A percentile compares a stretch with the other conserved stretches of the same genome.
phyloP scores from a whole-genome alignment of 2,113 vertebrate genomes.

The Spea bombifrons region DNA sequence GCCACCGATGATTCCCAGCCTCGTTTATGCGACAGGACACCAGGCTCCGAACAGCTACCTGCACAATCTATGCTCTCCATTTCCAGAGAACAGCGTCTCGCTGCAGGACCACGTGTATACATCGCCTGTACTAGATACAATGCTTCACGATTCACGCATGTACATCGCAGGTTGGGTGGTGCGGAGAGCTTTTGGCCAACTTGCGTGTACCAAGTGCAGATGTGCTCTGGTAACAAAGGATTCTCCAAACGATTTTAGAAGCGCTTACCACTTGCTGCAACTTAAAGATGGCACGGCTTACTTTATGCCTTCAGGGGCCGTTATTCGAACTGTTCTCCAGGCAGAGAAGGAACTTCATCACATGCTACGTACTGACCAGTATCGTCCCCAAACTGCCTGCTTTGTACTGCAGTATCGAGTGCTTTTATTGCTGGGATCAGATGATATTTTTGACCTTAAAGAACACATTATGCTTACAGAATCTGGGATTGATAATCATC shows the following conservation, averaged over 20 bases:
- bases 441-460: conserved; percentile 36
- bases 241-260: conserved; percentile 13
- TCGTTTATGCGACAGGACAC: not conserved
- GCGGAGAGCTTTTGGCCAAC: conserved; percentile 25
- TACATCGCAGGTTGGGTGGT: conserved; percentile 42
- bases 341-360: conserved; percentile 10
- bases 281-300: conserved; percentile 4
- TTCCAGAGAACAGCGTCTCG: conserved; percentile 16
- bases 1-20: not conserved
- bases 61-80: not conserved
- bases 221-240: conserved; percentile 25
- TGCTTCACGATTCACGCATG: conserved; percentile 12
- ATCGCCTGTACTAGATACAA: not conserved
- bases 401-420: conserved; percentile 22
- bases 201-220: conserved; percentile 35
- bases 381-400: not conserved
- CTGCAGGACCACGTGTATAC: conserved; percentile 7
- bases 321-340: not conserved
- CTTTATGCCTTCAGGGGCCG: conserved; percentile 38
- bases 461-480: conserved; percentile 20
- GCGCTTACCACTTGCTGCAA: conserved; percentile 36
- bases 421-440: conserved; percentile 16
- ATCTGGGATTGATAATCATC: conserved; percentile 29
- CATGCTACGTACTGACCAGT: conserved; percentile 1
- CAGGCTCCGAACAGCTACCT: not conserved